Percentiles rank a stretch among this genome's conserved stretches.
Conservation (phyloP, 2,113 vertebrate species). For the Bucco capensis region DNA sequence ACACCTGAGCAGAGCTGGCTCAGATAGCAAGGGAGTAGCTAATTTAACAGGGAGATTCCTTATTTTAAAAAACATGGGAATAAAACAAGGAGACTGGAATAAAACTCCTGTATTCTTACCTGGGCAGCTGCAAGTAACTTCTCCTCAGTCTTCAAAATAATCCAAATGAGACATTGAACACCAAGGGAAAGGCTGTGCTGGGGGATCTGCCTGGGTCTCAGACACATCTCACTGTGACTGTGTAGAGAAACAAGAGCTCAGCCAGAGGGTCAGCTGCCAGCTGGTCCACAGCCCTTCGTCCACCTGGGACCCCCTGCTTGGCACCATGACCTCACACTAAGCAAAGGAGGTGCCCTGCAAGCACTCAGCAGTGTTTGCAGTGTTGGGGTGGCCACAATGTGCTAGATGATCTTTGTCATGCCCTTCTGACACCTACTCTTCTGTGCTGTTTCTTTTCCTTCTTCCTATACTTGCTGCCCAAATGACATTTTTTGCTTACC, state of each 20-base stretch:
- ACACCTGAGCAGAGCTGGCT: background rate
- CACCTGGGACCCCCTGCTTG: background rate
- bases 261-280: background rate
- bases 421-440: background rate
- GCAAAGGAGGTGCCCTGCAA: background rate
- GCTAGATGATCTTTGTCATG: background rate
- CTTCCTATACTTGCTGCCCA: background rate
- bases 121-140: background rate
- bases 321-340: background rate
- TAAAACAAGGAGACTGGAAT: background rate
- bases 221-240: background rate
- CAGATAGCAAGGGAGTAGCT: background rate
- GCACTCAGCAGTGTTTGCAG: background rate
- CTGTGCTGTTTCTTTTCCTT: background rate
- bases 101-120: constrained; percentile 36
- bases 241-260: background rate
- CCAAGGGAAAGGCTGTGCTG: background rate
- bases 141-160: constrained; percentile 39
- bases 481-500: background rate
- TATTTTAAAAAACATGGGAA: background rate
- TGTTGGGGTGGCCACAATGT: background rate
- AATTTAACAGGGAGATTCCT: background rate
- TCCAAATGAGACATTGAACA: background rate
- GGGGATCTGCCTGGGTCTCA: background rate
- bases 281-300: rapidly evolving